These are phyloP conservation scores for Tetramorium alpestre DNA, from an alignment of 1,140 invertebrate species.

Conservation along the genomic window DNA sequence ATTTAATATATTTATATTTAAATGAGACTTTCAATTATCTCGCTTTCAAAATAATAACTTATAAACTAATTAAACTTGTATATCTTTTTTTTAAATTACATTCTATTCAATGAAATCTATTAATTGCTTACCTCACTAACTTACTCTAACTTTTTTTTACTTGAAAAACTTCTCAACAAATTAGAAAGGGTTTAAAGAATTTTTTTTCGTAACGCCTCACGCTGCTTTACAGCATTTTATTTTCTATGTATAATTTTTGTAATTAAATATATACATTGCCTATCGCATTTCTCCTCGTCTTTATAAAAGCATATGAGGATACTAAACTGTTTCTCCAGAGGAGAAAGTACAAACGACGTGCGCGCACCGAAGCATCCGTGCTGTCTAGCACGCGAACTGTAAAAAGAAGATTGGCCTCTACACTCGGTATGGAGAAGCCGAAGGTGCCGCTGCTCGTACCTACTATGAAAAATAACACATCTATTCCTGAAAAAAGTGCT, in stretches of 20 bases:
- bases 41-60: slow-evolving; percentile 19
- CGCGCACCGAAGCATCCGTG: slow-evolving; percentile 72
- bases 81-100: not conserved
- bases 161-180: not conserved
- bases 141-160: slow-evolving; percentile 29
- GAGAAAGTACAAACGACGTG: slow-evolving; percentile 65
- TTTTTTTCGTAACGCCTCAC: not conserved
- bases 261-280: slow-evolving; percentile 1
- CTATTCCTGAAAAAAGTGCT: slow-evolving; percentile 60
- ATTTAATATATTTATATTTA: not conserved
- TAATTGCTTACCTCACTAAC: slow-evolving; percentile 15
- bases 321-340: slow-evolving; percentile 66
- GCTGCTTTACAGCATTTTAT: slow-evolving; percentile 20
- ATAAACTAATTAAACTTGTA: slow-evolving; percentile 8
- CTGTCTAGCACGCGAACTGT: slow-evolving; percentile 75
- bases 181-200: not conserved
- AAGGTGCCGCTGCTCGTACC: slow-evolving; percentile 79
- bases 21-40: slow-evolving; percentile 1
- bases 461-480: slow-evolving; percentile 81
- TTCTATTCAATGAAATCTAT: slow-evolving; percentile 33
- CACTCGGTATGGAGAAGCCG: slow-evolving; percentile 82
- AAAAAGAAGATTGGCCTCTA: slow-evolving; percentile 82
- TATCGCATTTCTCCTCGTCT: not conserved
- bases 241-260: not conserved
- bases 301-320: slow-evolving; percentile 4